Evolutionary conservation across 2,797 vertebrate genomes (phyloP), one percentile per base, ranked within the genome.

Genomic region (Antennarius maculatus): DNA sequence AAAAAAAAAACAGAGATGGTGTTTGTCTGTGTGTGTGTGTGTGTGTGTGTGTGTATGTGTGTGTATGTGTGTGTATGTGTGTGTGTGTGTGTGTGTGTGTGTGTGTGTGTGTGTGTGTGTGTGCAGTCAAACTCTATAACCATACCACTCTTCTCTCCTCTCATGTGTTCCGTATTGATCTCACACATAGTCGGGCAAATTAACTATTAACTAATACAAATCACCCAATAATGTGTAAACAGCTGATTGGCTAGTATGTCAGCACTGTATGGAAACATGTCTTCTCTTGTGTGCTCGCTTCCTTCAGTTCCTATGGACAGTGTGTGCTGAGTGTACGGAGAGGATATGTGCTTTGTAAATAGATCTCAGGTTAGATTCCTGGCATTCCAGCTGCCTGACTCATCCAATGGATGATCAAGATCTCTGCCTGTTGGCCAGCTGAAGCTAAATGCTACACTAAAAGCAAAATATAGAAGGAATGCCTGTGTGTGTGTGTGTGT

Each of bases 351-450:
- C 88, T 89, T 89, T 91, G 91, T 89, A 94, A 92, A 93, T 91
- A 93, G 90, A 91, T 92, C 88, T 89, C 91, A 91, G 88, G 91
- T 92, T 91, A 81, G 91, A 93, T 94, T 93, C 92, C 82, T 88
- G 63, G 62, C 80, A 93, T 93, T 90, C 93, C 92, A 83, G 75
- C 76, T 67, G 82, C 75, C 79, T 90, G 83, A 90, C 78, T 92
- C 88, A 87, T 84, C 82, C 66, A 51, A 82, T 80, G 74, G 84
- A 86, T 82, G 86, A 88, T 76, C 83, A 75, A 37, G 61, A 86
- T 81, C 81, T 77, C 63, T 77, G 78, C 64, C 65, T 80, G 79
- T 74, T 71, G 77, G 70, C 87, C 74, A 71, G 80, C 78, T 76
- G 75, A 78, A 82, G 60, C 80, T 57, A 47, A 75, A 71, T 27